Conservation (phyloP, 1,140 invertebrate genomes). For the Drosophila obscura region DNA sequence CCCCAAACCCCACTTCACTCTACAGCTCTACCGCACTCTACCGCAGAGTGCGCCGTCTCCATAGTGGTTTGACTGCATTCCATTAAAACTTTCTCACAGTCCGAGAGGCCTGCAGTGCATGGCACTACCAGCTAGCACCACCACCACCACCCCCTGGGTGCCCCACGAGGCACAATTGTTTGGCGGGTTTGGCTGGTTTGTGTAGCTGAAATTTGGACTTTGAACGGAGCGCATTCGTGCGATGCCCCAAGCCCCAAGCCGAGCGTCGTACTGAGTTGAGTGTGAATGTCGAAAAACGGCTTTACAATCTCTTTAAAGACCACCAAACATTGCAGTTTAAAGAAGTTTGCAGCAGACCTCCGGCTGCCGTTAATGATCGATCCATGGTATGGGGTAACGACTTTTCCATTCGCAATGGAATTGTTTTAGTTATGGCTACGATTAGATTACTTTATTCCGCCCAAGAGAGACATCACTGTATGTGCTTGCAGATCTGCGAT, state of each 20-base stretch:
- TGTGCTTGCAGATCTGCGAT: constrained; percentile 1
- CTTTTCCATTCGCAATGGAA: too few relatives aligned
- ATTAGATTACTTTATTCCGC: too few relatives aligned
- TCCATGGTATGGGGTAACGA: too few relatives aligned
- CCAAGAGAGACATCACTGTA: too few relatives aligned
- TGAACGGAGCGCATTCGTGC: constrained; percentile 57
- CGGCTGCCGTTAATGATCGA: too few relatives aligned
- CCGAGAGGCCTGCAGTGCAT: constrained; percentile 55
- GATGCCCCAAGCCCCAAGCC: background rate
- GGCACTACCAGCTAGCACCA: constrained; percentile 23
- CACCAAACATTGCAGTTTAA: constrained; percentile 47
- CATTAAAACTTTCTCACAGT: constrained; percentile 84
- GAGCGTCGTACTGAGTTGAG: constrained; percentile 27
- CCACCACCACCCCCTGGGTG: constrained; percentile 13
- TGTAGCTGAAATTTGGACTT: constrained; percentile 74
- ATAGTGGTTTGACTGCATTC: constrained; percentile 83
- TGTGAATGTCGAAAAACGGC: constrained; percentile 66
- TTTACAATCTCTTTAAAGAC: constrained; percentile 74
- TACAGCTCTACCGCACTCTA: background rate
- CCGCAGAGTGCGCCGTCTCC: constrained; percentile 55
- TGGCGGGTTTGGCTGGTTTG: constrained; percentile 78
- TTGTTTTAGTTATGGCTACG: too few relatives aligned
- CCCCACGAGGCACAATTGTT: constrained; percentile 71
- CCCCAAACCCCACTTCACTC: constrained; percentile 14
- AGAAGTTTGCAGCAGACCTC: too few relatives aligned